Evolutionary conservation across 2,888 invertebrate species (phyloP), one percentile per base, ranked within the genome.

Genomic region (Aporophyla nigra): DNA sequence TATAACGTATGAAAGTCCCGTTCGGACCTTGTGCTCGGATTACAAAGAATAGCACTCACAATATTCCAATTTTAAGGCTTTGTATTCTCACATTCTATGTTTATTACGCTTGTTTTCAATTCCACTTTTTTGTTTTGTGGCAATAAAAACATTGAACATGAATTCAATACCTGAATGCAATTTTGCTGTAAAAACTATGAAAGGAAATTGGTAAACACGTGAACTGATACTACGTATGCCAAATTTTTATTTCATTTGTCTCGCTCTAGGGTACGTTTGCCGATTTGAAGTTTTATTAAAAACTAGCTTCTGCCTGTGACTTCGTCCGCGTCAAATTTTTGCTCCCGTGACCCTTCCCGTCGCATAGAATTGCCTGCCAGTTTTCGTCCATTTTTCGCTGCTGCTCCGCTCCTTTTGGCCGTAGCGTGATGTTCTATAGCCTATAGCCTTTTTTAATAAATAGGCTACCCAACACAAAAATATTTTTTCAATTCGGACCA

Each of bases 21-120:
- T 71, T 75, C 40, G n/a, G 40, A 72, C 71, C 33, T 27, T 67
- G 63, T 61, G 49, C 68, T 74, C 67, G 65, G 86, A 87, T 87
- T 86, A 90, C 89, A 87, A 87, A 88, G 88, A 84, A 90, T 90
- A 84, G 86, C 92, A 90, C 89, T 91, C 84, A 68, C 62, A 78
- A 74, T 87, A 86, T 89, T 89, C 82, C 87, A 87, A 86, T 86
- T 86, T 84, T 72, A 79, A 74, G 10, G 43, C 27, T 62, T 56
- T 75, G 59, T 70, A 53, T 68, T 65, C 56, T 65, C n/a, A 53
- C 14, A 68, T 66, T 71, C 10, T 66, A 51, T 83, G 51, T 78
- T 72, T 71, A 24, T n/a, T 62, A 63, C 16, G 19, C 53, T 59
- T 63, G 24, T 80, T 76, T 69, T 71, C 19, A 51, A 59, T 63